Percentiles rank a stretch among this genome's conserved stretches.
These are phyloP conservation scores for Melanostoma scalare DNA, from an alignment of 2,888 invertebrate species.

Conservation along the genomic window DNA sequence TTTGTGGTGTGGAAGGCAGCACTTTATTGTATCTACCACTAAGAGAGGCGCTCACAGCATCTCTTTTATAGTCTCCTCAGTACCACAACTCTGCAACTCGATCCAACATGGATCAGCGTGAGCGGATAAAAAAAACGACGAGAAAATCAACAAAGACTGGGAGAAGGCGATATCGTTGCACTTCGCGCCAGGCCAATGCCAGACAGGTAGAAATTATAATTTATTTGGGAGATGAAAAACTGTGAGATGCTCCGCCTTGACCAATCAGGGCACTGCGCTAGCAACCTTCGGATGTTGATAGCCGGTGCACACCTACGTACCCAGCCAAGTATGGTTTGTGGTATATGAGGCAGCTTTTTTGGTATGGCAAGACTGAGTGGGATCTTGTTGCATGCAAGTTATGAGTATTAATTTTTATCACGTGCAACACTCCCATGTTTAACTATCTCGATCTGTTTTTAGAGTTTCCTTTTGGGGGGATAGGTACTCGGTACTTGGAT, in stretches of 20 bases:
- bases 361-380: neutral
- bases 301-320: constrained; percentile 61
- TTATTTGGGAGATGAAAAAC: constrained; percentile 70
- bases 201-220: constrained; percentile 72
- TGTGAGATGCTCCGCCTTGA: constrained; percentile 70
- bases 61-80: constrained; percentile 14
- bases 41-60: constrained; percentile 58
- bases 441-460: constrained; percentile 31
- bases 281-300: constrained; percentile 58
- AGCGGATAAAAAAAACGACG: constrained; percentile 67
- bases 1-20: constrained; percentile 34
- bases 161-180: constrained; percentile 46
- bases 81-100: constrained; percentile 21
- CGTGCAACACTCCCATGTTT: constrained; percentile 51
- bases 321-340: constrained; percentile 1
- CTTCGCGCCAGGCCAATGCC: constrained; percentile 64
- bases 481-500: neutral
- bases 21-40: constrained; percentile 34
- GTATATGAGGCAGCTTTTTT: constrained; percentile 22
- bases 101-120: constrained; percentile 61
- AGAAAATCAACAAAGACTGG: neutral
- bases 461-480: neutral
- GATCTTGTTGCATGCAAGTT: constrained; percentile 50
- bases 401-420: constrained; percentile 56
- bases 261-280: constrained; percentile 69